Evolutionary conservation across 2,797 vertebrate species (phyloP), one percentile per base, ranked within the genome.

Genomic region (Bryconaethiops microstoma): DNA sequence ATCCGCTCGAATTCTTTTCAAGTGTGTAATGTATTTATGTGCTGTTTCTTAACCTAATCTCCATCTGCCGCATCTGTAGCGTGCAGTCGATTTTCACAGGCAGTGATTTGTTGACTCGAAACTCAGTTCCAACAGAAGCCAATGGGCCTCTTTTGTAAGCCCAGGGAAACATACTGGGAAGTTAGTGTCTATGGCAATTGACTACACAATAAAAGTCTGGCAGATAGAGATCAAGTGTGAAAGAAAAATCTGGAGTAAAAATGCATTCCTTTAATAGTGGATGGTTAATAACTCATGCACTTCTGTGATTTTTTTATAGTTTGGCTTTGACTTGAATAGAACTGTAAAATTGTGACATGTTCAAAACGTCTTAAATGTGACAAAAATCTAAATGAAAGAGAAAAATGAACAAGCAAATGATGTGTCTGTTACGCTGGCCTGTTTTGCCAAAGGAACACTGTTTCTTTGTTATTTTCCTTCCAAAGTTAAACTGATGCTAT

Each of bases 271-370:
- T 72, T 48, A 19, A 13, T 21, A 25, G 16, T 29, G 52, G 21
- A 8, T 64, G 23, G 23, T 67, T 13, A 29, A 75, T 55, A 71
- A 35, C 67, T 23, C 23, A 23, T 76, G 73, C 82, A 76, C 74
- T 76, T 71, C 60, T 71, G 57, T 79, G 48, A 57, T 76, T 70
- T 63, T 12, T 54, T n/a, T n/a, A n/a, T 78, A 17, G 45, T 71
- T 40, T 76, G 59, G 50, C 60, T 69, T 81, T 68, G 55, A 57
- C 69, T 60, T 64, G 55, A 25, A 59, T 40, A 62, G 50, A 73
- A 73, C 9, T 57, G 70, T 73, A 73, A 73, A 73, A 57, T 40
- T 55, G 35, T 40, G 35, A 73, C 29, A 71, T 35, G 10, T 50
- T 69, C 9, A 35, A 12, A 42, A 69, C 63, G 25, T 35, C 17